These are phyloP conservation scores for Drosophila subquinaria DNA, from an alignment of 2,888 invertebrate genomes.

Conservation along the genomic window DNA sequence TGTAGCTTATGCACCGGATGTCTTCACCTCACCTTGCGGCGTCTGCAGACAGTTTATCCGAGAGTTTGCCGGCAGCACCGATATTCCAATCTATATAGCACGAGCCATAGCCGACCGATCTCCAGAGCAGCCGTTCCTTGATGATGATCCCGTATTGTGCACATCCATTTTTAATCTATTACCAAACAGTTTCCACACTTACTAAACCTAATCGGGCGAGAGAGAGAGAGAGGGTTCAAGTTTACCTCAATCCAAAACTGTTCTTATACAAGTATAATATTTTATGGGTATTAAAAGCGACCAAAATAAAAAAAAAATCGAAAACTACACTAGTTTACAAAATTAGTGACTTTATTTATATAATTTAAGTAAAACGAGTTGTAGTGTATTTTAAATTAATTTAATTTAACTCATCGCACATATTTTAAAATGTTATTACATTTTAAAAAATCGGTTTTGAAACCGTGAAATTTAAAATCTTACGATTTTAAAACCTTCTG, in stretches of 20 bases:
- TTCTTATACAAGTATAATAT: neutral
- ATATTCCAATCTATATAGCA: conserved; percentile 91
- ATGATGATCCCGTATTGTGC: conserved; percentile 71
- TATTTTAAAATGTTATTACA: neutral
- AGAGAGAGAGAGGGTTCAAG: conserved; percentile 9
- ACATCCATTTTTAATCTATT: conserved; percentile 83
- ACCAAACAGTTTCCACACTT: conserved; percentile 78
- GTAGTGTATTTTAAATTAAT: too few species aligned
- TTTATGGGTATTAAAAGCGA: conserved; percentile 4
- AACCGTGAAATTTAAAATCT: neutral
- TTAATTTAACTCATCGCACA: too few species aligned
- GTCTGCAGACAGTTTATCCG: conserved; percentile 93
- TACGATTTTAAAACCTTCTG: too few species aligned
- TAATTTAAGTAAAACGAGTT: neutral
- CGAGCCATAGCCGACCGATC: conserved; percentile 86
- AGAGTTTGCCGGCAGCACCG: conserved; percentile 89
- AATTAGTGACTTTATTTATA: neutral
- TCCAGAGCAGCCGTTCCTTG: conserved; percentile 40
- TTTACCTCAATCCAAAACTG: conserved; percentile 12
- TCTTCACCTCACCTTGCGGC: conserved; percentile 93
- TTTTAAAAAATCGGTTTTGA: too few species aligned
- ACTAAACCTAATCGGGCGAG: conserved; percentile 3
- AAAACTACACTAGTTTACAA: conserved; percentile 7
- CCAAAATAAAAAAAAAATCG: conserved; percentile 16
- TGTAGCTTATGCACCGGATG: conserved; percentile 88